These are phyloP conservation scores for Microcebus murinus DNA, from an alignment of 2,113 vertebrate species.

Conservation along the genomic window DNA sequence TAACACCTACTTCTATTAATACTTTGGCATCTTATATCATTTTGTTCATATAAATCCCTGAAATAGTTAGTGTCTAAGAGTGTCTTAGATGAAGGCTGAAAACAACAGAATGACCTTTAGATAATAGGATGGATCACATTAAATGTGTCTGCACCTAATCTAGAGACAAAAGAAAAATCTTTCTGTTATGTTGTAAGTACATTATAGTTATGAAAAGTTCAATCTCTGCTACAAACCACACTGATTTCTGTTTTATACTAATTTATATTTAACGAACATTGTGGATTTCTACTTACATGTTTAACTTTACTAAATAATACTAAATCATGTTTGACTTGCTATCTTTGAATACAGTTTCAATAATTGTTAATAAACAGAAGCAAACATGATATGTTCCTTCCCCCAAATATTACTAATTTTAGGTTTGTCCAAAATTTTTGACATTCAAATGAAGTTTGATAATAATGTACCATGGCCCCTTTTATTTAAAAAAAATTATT, in stretches of 20 bases:
- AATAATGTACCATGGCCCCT: neutral
- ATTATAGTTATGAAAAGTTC: neutral
- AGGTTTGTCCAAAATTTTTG: neutral
- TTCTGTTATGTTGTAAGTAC: neutral
- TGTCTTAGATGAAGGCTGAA: neutral
- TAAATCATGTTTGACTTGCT: neutral
- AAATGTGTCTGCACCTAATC: neutral
- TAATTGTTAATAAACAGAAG: neutral
- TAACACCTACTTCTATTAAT: neutral
- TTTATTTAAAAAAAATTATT: neutral
- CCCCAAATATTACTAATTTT: neutral
- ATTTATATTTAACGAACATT: neutral
- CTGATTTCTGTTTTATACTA: neutral
- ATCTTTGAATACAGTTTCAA: neutral
- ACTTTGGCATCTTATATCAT: neutral
- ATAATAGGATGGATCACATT: neutral
- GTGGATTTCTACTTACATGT: neutral
- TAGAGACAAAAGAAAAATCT: neutral
- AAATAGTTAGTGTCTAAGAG: neutral
- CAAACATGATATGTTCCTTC: neutral
- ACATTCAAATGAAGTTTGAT: neutral
- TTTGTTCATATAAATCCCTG: neutral
- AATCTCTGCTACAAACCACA: neutral
- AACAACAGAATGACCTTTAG: neutral
- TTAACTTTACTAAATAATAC: constrained; percentile 27